phyloP scores from a whole-genome alignment of 2,113 vertebrate genomes.

The Brienomyrus longianalis region DNA sequence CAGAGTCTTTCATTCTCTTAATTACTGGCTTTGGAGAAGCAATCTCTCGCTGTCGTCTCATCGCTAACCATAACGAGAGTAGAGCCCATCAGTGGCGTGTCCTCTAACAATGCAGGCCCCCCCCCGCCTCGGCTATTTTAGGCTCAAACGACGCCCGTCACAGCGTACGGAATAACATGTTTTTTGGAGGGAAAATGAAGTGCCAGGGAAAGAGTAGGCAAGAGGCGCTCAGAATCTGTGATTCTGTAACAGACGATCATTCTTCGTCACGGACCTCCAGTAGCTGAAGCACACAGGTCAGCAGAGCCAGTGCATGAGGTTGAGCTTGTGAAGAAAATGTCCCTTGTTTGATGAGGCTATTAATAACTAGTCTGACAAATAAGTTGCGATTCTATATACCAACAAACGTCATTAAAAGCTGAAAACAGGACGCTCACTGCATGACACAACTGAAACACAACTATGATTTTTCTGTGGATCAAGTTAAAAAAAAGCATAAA shows the following conservation, averaged over 20 bases:
- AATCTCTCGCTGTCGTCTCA: slow-evolving; percentile 69
- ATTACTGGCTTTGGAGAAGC: slow-evolving; percentile 47
- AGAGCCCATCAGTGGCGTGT: slow-evolving; percentile 37
- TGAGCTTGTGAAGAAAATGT: not conserved
- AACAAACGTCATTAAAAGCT: not conserved
- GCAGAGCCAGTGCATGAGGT: not conserved
- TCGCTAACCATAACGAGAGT: slow-evolving; percentile 59
- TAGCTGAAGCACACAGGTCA: not conserved
- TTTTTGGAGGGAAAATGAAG: slow-evolving; percentile 2
- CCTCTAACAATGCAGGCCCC: slow-evolving; percentile 33
- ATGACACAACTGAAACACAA: not conserved
- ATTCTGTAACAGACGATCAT: not conserved
- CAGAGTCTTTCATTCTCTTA: slow-evolving; percentile 42
- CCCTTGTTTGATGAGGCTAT: not conserved
- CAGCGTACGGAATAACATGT: slow-evolving; percentile 39
- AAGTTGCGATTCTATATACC: not conserved
- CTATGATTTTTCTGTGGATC: not conserved
- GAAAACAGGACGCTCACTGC: not conserved
- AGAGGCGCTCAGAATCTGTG: not conserved
- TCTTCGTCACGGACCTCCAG: not conserved
- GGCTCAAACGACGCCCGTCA: slow-evolving; percentile 43
- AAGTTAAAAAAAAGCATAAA: not conserved
- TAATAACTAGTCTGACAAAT: not conserved
- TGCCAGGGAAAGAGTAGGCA: not conserved
- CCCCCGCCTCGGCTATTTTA: slow-evolving; percentile 51